Conservation (phyloP, 2,888 invertebrate genomes). For the Ecliptopera silaceata region DNA sequence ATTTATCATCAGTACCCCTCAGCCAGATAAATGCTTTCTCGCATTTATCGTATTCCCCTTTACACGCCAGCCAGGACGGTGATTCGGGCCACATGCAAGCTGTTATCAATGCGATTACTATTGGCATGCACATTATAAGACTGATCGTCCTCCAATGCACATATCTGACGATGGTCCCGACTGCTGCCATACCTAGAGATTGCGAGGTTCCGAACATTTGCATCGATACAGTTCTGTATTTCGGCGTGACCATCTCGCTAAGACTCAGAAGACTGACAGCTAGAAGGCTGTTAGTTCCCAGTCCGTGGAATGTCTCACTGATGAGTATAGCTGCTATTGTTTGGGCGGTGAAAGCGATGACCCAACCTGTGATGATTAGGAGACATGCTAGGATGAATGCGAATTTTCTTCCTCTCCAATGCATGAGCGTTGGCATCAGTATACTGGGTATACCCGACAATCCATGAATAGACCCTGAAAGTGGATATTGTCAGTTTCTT, state of each 20-base stretch:
- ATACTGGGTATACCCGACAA: constrained; percentile 37
- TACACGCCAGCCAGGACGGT: constrained; percentile 35
- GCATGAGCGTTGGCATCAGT: constrained; percentile 40
- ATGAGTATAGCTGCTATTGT: constrained; percentile 23
- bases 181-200: constrained; percentile 16
- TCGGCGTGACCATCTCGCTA: constrained; percentile 30
- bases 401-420: constrained; percentile 37
- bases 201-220: constrained; percentile 6
- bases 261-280: constrained; percentile 20
- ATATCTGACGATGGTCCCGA: constrained; percentile 15
- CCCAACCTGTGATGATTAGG: constrained; percentile 33
- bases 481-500: neutral
- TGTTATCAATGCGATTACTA: constrained; percentile 18
- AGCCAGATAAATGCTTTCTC: constrained; percentile 31
- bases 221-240: constrained; percentile 19
- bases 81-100: constrained; percentile 34
- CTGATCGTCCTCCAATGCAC: constrained; percentile 28
- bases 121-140: constrained; percentile 21
- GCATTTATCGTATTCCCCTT: constrained; percentile 29
- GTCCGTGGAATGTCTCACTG: constrained; percentile 33
- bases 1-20: constrained; percentile 27
- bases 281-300: constrained; percentile 22
- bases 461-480: constrained; percentile 38
- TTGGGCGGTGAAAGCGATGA: constrained; percentile 21
- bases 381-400: constrained; percentile 37